Base-by-base conservation (phyloP, 2,888 invertebrate genomes). In the Ochropleura leucogaster region DNA sequence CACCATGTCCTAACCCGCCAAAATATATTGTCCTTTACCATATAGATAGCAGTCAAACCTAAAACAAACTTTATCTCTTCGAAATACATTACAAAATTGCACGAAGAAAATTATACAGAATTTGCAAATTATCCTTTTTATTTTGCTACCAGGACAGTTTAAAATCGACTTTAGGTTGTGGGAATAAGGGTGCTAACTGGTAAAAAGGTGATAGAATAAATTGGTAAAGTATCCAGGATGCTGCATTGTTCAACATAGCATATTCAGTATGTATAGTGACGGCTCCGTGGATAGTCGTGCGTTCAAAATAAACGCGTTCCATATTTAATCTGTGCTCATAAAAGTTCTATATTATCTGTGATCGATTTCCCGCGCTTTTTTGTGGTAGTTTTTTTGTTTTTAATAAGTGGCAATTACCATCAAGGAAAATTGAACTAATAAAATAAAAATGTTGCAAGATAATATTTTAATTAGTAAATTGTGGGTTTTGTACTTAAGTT, bases 181-280 rank as follows among this genome's bases (percentile, higher is more conserved):
- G 46, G 20, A 14, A 44, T 81, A 81, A 62, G 51, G 42, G 8
- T 2, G 55, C 8, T 6, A 0, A 12, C 0, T 4, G 12, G 10
- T n/a, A 63, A 67, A 51, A 65, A 20, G 14, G 7, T 62, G 60
- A 53, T 57, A 40, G 0, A 46, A 30, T 68, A 66, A 68, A 7
- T 57, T 80, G 65, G 84, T 80, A 47, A 10, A 63, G 62, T 70
- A 20, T 64, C 63, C 79, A 87, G 89, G 89, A 89, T 88, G 87
- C 88, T 89, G 89, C 82, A 82, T 82, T 82, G 79, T 81, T 62
- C 86, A 84, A 82, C 84, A 79, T 82, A 79, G 74, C 66, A 74
- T 77, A 80, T 51, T 77, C 87, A 90, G 90, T 90, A 79, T 80
- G 85, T 84, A 82, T 75, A 83, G 70, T 57, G 84, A 60, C 68